Conservation (phyloP, 2,888 invertebrate species). For the Sylvicola fuscatus region DNA sequence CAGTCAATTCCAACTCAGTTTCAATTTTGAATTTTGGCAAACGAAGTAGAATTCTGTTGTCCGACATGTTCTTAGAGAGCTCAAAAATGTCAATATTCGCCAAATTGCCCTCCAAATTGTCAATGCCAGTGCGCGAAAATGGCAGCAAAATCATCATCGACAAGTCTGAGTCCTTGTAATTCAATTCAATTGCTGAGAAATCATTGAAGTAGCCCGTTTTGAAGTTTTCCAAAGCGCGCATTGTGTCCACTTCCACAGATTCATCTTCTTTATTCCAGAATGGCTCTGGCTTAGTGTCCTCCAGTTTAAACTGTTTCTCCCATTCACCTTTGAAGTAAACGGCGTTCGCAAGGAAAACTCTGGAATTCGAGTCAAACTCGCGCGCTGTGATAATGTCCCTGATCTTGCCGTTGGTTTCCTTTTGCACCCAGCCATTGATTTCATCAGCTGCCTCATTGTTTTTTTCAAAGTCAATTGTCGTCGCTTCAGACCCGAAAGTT, state of each 20-base stretch:
- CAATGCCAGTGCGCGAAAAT: conserved; percentile 39
- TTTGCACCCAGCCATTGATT: conserved; percentile 67
- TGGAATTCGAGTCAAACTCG: conserved; percentile 32
- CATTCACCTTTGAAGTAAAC: conserved; percentile 77
- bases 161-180: conserved; percentile 43
- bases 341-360: conserved; percentile 60
- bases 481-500: conserved; percentile 40
- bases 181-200: conserved; percentile 42
- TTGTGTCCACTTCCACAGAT: conserved; percentile 46
- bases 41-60: conserved; percentile 38
- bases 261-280: conserved; percentile 38
- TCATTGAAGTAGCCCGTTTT: conserved; percentile 27
- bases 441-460: conserved; percentile 25
- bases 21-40: conserved; percentile 70
- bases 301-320: conserved; percentile 40
- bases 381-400: conserved; percentile 44
- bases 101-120: conserved; percentile 37
- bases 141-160: conserved; percentile 63
- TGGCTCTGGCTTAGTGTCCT: conserved; percentile 32
- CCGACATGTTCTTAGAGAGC: conserved; percentile 26
- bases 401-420: conserved; percentile 64
- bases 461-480: conserved; percentile 38
- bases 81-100: conserved; percentile 31
- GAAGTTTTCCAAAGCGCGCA: conserved; percentile 26
- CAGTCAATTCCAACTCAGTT: conserved; percentile 40